Percentiles rank a stretch among this genome's conserved stretches.
phyloP scores from a whole-genome alignment of 2,888 invertebrate genomes.

The Nectonema munidae region DNA sequence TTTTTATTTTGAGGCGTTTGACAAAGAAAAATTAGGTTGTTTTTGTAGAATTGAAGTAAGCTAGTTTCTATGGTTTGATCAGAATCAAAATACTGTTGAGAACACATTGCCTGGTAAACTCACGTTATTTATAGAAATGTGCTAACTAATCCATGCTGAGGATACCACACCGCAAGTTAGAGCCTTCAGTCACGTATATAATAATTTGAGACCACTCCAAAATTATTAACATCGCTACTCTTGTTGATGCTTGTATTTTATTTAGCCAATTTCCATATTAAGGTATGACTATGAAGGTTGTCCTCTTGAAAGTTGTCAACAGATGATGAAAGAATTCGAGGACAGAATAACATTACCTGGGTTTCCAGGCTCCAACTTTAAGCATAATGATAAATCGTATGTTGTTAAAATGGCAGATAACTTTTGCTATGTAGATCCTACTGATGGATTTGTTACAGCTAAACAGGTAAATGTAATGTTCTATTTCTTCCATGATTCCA shows the following conservation, averaged over 20 bases:
- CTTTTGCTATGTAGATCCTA: slow-evolving; percentile 75
- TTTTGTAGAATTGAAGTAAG: too few species aligned
- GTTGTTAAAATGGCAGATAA: slow-evolving; percentile 50
- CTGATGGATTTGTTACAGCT: slow-evolving; percentile 53
- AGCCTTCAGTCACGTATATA: too few species aligned
- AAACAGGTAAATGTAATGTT: slow-evolving; percentile 42
- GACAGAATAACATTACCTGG: slow-evolving; percentile 29
- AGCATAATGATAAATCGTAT: slow-evolving; percentile 32
- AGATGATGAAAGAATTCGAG: slow-evolving; percentile 55
- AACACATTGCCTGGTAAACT: too few species aligned
- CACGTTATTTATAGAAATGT: too few species aligned
- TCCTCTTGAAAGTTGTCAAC: slow-evolving; percentile 46
- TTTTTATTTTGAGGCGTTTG: too few species aligned
- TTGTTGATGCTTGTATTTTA: background rate
- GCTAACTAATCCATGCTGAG: too few species aligned
- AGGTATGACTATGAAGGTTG: slow-evolving; percentile 95
- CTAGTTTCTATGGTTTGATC: too few species aligned
- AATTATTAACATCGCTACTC: background rate
- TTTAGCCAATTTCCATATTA: slow-evolving; percentile 2
- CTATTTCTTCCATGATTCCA: too few species aligned
- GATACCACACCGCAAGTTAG: too few species aligned
- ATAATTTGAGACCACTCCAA: too few species aligned
- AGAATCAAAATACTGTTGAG: too few species aligned
- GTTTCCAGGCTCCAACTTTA: slow-evolving; percentile 22
- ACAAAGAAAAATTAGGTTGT: too few species aligned